These are phyloP conservation scores for Pedionomus torquatus DNA, from an alignment of 2,113 vertebrate genomes.

Conservation along the genomic window DNA sequence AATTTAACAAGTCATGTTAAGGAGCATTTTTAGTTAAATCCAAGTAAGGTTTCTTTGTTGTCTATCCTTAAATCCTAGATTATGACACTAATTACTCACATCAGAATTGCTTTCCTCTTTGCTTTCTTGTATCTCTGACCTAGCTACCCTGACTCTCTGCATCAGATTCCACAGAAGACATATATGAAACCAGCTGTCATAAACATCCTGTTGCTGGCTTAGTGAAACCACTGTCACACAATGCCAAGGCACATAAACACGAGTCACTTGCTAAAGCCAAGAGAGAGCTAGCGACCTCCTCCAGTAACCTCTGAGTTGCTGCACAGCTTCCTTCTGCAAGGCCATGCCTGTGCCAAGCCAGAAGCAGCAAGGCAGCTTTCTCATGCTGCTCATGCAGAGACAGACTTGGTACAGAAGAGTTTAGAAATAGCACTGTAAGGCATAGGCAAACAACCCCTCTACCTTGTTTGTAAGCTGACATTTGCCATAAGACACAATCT, in stretches of 20 bases:
- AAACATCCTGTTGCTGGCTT: background rate
- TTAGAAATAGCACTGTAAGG: background rate
- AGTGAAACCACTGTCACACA: fast-evolving
- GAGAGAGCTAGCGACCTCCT: background rate
- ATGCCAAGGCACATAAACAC: background rate
- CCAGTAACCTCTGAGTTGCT: background rate
- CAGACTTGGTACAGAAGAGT: background rate
- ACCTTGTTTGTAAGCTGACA: background rate
- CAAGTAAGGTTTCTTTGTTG: background rate
- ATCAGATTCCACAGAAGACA: background rate
- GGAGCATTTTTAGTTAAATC: slow-evolving; percentile 17
- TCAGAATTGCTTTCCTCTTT: no score
- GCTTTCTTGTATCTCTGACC: background rate
- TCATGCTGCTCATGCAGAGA: background rate
- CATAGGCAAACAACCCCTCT: background rate
- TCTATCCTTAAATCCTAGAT: background rate
- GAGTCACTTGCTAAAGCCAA: background rate
- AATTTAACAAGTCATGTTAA: background rate
- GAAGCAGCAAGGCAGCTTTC: background rate
- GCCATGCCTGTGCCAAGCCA: fast-evolving
- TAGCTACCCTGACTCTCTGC: background rate
- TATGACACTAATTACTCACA: background rate
- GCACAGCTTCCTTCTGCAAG: background rate
- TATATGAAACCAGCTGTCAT: background rate
- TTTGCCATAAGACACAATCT: background rate